phyloP scores from a whole-genome alignment of 2,888 invertebrate species.

The Eristalinus aeneus region DNA sequence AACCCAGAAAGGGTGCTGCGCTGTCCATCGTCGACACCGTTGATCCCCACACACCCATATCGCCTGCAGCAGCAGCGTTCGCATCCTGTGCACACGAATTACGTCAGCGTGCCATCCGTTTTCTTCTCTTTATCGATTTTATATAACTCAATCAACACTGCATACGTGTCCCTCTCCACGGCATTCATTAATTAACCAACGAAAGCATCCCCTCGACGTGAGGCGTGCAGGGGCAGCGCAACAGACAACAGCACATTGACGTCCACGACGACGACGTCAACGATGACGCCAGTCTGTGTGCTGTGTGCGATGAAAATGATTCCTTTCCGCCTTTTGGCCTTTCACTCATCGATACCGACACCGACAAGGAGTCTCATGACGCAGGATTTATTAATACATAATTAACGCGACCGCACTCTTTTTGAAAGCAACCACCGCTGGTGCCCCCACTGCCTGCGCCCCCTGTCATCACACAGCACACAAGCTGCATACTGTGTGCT shows the following conservation, averaged over 20 bases:
- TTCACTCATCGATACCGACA: constrained; percentile 26
- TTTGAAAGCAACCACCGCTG: background rate
- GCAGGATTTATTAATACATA: constrained; percentile 69
- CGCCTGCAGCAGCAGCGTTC: background rate
- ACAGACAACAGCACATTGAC: constrained; percentile 46
- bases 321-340: constrained; percentile 67
- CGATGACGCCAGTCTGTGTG: constrained; percentile 5
- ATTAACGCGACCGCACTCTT: constrained; percentile 10
- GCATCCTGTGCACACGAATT: constrained; percentile 32
- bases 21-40: background rate
- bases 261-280: background rate
- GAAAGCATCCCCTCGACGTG: constrained; percentile 5
- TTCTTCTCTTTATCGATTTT: constrained; percentile 54
- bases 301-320: constrained; percentile 45
- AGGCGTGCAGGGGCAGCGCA: constrained; percentile 47
- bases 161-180: background rate
- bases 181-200: constrained; percentile 26
- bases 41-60: background rate
- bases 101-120: constrained; percentile 42
- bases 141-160: constrained; percentile 34
- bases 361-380: constrained; percentile 56
- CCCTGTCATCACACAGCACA: constrained; percentile 46
- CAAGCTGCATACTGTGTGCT: constrained; percentile 50
- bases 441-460: background rate
- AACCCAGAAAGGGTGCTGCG: constrained; percentile 1